phyloP scores from a whole-genome alignment of 2,113 vertebrate genomes.

The Neopipo cinnamomea region DNA sequence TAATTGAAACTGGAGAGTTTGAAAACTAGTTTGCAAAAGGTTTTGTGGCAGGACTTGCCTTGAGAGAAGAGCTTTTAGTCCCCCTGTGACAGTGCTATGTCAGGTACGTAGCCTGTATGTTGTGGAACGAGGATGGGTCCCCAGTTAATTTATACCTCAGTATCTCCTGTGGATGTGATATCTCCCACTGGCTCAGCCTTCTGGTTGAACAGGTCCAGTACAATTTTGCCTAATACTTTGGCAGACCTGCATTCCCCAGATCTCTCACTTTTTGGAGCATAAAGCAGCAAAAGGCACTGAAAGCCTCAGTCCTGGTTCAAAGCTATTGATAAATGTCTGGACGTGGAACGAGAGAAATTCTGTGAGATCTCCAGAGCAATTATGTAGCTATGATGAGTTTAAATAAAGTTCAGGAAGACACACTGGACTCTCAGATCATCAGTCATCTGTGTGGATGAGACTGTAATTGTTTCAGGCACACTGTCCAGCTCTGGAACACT shows the following conservation, averaged over 20 bases:
- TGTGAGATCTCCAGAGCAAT: neutral
- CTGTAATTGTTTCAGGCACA: neutral
- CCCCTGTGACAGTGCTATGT: neutral
- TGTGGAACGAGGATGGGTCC: neutral
- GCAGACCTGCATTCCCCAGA: neutral
- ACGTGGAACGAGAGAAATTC: neutral
- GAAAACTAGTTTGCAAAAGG: neutral
- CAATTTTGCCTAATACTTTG: neutral
- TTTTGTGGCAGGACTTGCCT: neutral
- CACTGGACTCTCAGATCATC: neutral
- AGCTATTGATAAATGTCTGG: neutral
- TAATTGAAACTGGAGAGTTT: neutral
- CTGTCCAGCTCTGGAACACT: neutral
- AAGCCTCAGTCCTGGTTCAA: neutral
- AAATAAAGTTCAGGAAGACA: constrained; percentile 4
- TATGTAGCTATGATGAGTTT: neutral
- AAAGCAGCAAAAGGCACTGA: neutral
- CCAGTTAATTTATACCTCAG: neutral
- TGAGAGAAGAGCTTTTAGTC: neutral
- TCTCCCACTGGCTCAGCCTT: neutral
- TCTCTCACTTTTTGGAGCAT: neutral
- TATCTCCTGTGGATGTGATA: neutral
- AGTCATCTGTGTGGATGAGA: neutral
- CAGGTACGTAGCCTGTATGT: no score
- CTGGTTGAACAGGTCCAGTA: neutral